Conservation (phyloP, 1,140 invertebrate species). For the Drosophila nebulosa region DNA sequence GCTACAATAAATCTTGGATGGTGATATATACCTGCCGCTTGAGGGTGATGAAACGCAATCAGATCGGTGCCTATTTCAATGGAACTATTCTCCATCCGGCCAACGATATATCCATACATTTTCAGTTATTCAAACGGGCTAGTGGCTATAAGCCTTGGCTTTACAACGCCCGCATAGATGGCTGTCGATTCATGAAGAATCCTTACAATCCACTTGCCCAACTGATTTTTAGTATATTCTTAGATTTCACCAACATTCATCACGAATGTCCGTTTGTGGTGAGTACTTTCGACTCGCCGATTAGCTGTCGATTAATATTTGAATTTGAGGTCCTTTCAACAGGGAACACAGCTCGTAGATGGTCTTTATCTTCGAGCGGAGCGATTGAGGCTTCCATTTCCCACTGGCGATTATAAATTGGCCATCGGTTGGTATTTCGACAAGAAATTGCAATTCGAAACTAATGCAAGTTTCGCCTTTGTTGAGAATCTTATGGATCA, state of each 20-base stretch:
- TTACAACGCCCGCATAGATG: not conserved
- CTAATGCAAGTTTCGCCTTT: too few species aligned
- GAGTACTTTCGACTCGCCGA: too few species aligned
- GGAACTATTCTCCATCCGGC: not conserved
- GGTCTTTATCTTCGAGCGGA: too few species aligned
- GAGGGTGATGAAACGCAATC: not conserved
- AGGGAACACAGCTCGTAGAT: too few species aligned
- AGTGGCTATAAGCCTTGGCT: conserved; percentile 1
- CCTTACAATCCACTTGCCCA: not conserved
- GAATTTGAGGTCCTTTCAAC: too few species aligned
- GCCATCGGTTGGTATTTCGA: too few species aligned
- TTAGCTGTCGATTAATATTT: too few species aligned
- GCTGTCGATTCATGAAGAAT: not conserved
- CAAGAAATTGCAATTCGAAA: too few species aligned
- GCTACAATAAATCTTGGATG: not conserved
- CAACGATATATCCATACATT: not conserved
- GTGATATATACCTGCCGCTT: not conserved
- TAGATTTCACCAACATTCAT: not conserved
- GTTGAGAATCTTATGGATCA: too few species aligned
- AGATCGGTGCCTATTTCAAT: not conserved
- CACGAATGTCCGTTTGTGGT: not conserved
- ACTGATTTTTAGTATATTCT: not conserved
- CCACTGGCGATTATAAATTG: too few species aligned
- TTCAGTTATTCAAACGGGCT: not conserved
- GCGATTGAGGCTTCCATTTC: too few species aligned